Evolutionary conservation across 2,888 invertebrate genomes (phyloP).

Genomic region (Orthosia gracilis): DNA sequence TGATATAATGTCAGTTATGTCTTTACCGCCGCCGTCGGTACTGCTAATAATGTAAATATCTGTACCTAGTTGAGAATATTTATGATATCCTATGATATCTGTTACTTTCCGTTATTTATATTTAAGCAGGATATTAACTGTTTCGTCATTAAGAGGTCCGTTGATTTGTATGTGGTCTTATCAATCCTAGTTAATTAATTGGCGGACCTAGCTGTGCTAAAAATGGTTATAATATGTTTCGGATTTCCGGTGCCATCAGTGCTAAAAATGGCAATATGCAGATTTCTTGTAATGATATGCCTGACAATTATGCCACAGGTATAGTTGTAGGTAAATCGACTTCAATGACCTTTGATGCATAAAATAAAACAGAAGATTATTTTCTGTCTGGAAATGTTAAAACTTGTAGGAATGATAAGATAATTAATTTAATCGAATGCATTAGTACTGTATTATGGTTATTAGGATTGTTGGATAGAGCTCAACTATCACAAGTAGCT

Average conservation of each 20-base stretch:
- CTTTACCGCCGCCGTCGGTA: conserved; percentile 21
- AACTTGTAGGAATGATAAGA: conserved; percentile 40
- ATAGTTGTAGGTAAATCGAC: conserved; percentile 18
- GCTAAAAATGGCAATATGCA: conserved; percentile 24
- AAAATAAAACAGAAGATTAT: conserved; percentile 32
- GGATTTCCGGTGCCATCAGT: conserved; percentile 20
- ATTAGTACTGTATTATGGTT: conserved; percentile 50
- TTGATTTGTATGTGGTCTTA: background rate
- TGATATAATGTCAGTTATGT: conserved; percentile 65
- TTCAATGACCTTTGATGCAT: conserved; percentile 13
- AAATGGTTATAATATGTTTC: conserved; percentile 23
- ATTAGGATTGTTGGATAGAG: conserved; percentile 52
- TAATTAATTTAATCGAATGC: conserved; percentile 54
- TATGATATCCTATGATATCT: conserved; percentile 47
- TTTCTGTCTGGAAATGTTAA: conserved; percentile 32
- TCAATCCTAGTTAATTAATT: background rate
- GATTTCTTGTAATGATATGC: conserved; percentile 16
- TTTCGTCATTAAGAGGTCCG: background rate
- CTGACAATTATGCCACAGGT: conserved; percentile 20
- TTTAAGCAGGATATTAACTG: conserved; percentile 14
- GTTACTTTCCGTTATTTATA: conserved; percentile 35
- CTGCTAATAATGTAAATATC: conserved; percentile 33
- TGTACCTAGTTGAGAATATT: conserved; percentile 46
- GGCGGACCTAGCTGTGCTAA: background rate
- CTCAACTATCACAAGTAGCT: conserved; percentile 48